Evolutionary conservation across 2,113 vertebrate species (phyloP), one percentile per base, ranked within the genome.

Genomic region (Notothenia rossii): DNA sequence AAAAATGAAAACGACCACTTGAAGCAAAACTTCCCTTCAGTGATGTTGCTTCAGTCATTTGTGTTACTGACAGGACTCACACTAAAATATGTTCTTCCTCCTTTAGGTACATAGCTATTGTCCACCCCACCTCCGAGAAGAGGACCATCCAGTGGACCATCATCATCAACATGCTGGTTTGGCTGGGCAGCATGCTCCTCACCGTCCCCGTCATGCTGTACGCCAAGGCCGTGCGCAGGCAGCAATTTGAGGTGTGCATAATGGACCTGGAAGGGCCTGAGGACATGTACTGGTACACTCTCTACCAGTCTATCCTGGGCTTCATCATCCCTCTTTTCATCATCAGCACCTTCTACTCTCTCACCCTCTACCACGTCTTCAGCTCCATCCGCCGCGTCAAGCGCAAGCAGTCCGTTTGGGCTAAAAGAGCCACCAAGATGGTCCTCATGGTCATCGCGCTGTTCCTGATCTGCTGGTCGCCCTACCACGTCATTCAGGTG

Each of bases 231-330:
- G 85, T 92, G 43, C 86, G 81, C 55, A 85, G 86, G 60, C 87
- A 87, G 33, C 86, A 88, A 5, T n/a, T 94, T 70, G 77, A 94
- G 81, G 71, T 96, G 14, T 96, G 95, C 88, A 95, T 95, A 87
- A 91, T 96, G 88, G 50, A 92, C 85, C 89, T 96, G 68, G 90
- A 93, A 0, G 95, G 95, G n/a, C 94, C 93, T 0, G 88, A 89
- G 76, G 95, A 96, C 74, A 95, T 96, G 95, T 95, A 96, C 91
- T 96, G 95, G 95, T 96, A 96, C 90, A 96, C 95, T 0, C 92
- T 96, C 65, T 96, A 96, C 90, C 95, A 96, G 86, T 96, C 95
- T 3, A 93, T 91, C 55, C 85, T 96, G 75, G 95, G 95, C 79
- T 96, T 95, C 88, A 94, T 96, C 77, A 86, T 96, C 54, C 95